phyloP scores from a whole-genome alignment of 2,888 invertebrate genomes.

The Craniophora ligustri region DNA sequence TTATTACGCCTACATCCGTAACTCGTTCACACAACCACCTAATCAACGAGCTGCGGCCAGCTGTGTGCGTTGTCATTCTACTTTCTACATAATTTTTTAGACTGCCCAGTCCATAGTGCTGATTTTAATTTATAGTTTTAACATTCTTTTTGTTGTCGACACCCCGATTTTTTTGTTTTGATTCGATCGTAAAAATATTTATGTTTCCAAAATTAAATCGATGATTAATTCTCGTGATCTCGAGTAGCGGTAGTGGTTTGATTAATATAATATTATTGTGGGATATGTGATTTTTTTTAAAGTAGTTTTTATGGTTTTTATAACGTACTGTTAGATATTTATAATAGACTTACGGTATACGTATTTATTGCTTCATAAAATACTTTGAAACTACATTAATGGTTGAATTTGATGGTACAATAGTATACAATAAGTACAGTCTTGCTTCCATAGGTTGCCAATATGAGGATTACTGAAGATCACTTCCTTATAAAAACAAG shows the following conservation, averaged over 20 bases:
- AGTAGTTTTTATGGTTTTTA: slow-evolving; percentile 11
- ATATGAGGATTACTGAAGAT: background rate
- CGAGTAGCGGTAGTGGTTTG: slow-evolving; percentile 22
- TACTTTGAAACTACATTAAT: background rate
- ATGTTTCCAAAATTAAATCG: slow-evolving; percentile 11
- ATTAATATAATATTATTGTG: slow-evolving; percentile 44
- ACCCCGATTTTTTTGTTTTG: slow-evolving; percentile 5
- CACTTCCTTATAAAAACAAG: too few relatives aligned
- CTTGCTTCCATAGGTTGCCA: background rate
- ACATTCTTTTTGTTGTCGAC: slow-evolving; percentile 13
- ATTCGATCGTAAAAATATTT: background rate
- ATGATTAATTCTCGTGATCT: slow-evolving; percentile 22
- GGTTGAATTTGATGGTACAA: background rate
- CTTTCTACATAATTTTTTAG: slow-evolving; percentile 85
- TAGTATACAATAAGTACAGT: background rate
- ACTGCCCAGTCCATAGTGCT: slow-evolving; percentile 64
- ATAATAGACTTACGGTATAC: slow-evolving; percentile 8
- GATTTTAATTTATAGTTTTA: slow-evolving; percentile 31
- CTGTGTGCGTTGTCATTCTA: slow-evolving; percentile 79
- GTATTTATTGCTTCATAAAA: background rate
- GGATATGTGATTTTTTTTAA: slow-evolving; percentile 16
- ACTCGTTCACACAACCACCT: slow-evolving; percentile 63
- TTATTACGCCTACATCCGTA: slow-evolving; percentile 7
- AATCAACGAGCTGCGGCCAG: slow-evolving; percentile 68
- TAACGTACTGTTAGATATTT: background rate